These are phyloP conservation scores for Shinisaurus crocodilurus DNA, from an alignment of 2,113 vertebrate species.

Conservation along the genomic window DNA sequence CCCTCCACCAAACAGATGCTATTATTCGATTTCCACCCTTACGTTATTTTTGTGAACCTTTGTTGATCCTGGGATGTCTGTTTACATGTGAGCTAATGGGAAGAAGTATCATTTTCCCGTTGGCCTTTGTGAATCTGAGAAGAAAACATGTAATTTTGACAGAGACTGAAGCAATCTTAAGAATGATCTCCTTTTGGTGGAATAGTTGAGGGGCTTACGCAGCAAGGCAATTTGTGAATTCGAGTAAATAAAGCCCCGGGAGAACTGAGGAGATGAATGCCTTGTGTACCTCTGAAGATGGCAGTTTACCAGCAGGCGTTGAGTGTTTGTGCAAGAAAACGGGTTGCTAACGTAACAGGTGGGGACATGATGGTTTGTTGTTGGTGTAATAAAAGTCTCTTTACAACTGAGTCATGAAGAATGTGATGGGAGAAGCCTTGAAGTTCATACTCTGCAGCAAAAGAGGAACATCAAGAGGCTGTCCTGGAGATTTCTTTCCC, in stretches of 20 bases:
- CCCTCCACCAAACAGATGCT: not conserved
- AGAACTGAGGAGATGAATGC: not conserved
- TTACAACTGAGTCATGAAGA: not conserved
- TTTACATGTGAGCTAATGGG: not conserved
- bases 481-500: not conserved
- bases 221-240: accelerated
- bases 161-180: not conserved
- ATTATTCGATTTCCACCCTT: not conserved
- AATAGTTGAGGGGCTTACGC: not conserved
- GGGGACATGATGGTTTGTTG: accelerated
- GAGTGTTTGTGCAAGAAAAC: not conserved
- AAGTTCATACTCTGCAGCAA: not conserved
- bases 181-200: not conserved
- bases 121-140: not conserved
- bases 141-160: slow-evolving; percentile 1
- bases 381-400: not conserved
- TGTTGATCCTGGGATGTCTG: not conserved
- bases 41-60: not conserved
- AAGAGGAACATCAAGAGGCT: not conserved
- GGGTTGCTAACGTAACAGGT: not conserved
- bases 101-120: not conserved
- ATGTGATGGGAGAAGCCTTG: not conserved
- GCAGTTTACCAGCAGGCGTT: accelerated
- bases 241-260: not conserved
- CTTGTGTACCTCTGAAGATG: not conserved